Evolutionary conservation across 2,797 vertebrate genomes (phyloP), one percentile per base, ranked within the genome.

Genomic region (Cyclopterus lumpus): DNA sequence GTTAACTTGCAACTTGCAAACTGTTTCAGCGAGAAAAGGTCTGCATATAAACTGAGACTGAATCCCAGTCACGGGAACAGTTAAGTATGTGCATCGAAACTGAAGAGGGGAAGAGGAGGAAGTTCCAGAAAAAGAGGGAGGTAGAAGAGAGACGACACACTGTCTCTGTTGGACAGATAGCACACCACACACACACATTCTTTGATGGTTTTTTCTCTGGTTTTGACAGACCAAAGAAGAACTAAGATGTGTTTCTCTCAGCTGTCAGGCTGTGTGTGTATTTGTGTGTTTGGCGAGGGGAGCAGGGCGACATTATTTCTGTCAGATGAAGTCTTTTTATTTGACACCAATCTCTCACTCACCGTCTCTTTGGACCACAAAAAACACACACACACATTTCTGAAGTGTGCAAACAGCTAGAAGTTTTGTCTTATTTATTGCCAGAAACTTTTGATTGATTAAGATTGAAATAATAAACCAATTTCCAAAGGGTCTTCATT

Each of bases 271-370:
- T 16, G n/a, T 78, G 63, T 48, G n/a, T 72, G 15, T 69, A 16
- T 55, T 28, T 28, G 53, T 53, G 49, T 24, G 60, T 64, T 46
- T 20, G 44, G 42, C 4, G 2, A 14, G 1, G 32, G 14, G 46
- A 42, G 73, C 14, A 46, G 24, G 70, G 58, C n/a, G 65, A 51
- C 71, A 49, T 58, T 67, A 49, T 73, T 57, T 83, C 64, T 83
- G 75, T 84, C 82, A 85, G 61, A 79, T 44, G n/a, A 84, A 86
- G 75, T 82, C 68, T 87, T 89, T 74, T 36, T 84, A 63, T 90
- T 70, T 92, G 90, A 90, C 89, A 91, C 86, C 83, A 92, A 88
- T 90, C 88, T 93, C 82, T 93, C 86, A 89, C 80, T 90, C 70
- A 30, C 6, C 22, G 78, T 88, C 86, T 91, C 87, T 82, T 73